Percentiles rank a stretch among this genome's conserved stretches.
phyloP scores from a whole-genome alignment of 1,140 invertebrate species.

The Scaptodrosophila lebanonensis region DNA sequence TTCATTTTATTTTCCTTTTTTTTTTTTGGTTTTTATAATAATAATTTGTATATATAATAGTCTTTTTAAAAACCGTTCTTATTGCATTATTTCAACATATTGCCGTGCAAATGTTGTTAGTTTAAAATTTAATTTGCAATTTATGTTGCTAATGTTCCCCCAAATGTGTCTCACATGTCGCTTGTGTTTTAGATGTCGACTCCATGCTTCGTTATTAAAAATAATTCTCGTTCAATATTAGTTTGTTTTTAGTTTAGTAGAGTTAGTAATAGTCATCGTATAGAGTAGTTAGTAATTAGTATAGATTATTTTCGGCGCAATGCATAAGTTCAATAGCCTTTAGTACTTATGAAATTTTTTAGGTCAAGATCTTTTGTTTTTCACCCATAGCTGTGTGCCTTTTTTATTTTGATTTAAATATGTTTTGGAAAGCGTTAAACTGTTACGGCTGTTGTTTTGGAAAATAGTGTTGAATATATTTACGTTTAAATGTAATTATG shows the following conservation, averaged over 20 bases:
- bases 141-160: slow-evolving; percentile 65
- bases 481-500: slow-evolving; percentile 10
- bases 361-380: slow-evolving; percentile 1
- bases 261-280: slow-evolving; percentile 25
- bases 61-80: slow-evolving; percentile 71
- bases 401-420: slow-evolving; percentile 12
- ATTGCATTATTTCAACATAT: slow-evolving; percentile 62
- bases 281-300: slow-evolving; percentile 40
- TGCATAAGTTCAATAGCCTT: slow-evolving; percentile 8
- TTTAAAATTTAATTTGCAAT: slow-evolving; percentile 73
- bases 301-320: neutral
- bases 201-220: slow-evolving; percentile 42
- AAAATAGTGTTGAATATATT: slow-evolving; percentile 2
- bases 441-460: slow-evolving; percentile 37
- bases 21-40: slow-evolving; percentile 2
- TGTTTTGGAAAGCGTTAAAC: slow-evolving; percentile 35
- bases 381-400: slow-evolving; percentile 57
- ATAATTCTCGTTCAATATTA: slow-evolving; percentile 46
- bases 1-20: slow-evolving; percentile 13
- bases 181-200: slow-evolving; percentile 38
- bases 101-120: slow-evolving; percentile 62
- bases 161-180: slow-evolving; percentile 71
- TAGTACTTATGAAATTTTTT: slow-evolving; percentile 19
- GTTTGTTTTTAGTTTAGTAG: slow-evolving; percentile 37
- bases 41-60: slow-evolving; percentile 53